Conservation (phyloP, 2,888 invertebrate genomes). For the Epistrophella euchroma region DNA sequence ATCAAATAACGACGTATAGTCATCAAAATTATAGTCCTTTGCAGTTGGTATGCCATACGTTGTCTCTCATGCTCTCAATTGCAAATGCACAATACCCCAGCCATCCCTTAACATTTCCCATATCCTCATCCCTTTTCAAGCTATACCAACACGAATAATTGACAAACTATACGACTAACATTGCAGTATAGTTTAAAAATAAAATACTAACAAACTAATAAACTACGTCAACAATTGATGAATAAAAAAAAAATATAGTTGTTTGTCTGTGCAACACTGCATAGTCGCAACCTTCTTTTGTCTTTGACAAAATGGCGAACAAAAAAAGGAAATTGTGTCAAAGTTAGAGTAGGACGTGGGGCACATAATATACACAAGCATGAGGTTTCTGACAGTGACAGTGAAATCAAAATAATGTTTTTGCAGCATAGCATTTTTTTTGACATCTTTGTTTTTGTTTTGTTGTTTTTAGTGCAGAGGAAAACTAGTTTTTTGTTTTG, state of each 20-base stretch:
- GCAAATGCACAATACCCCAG: constrained; percentile 7
- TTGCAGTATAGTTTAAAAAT: constrained; percentile 62
- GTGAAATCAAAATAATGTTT: constrained; percentile 31
- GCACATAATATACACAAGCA: background rate
- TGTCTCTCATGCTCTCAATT: constrained; percentile 17
- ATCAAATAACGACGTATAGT: constrained; percentile 3
- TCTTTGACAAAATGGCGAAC: constrained; percentile 25
- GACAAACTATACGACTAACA: background rate
- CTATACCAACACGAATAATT: background rate
- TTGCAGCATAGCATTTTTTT: constrained; percentile 9
- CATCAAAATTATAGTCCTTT: constrained; percentile 28
- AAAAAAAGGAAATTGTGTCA: background rate
- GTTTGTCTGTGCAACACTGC: background rate
- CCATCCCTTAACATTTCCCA: background rate
- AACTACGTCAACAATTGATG: constrained; percentile 41
- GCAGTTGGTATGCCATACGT: background rate
- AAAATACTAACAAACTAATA: constrained; percentile 25
- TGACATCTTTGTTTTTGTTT: background rate
- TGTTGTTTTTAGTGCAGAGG: background rate
- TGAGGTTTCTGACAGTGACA: constrained; percentile 15
- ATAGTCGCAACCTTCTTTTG: constrained; percentile 23
- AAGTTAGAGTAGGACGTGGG: background rate
- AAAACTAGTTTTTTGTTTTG: constrained; percentile 2
- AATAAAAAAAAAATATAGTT: background rate
- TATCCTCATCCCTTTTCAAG: background rate